Base-by-base conservation (phyloP, 1,140 invertebrate genomes). In the Cydia pomonella region DNA sequence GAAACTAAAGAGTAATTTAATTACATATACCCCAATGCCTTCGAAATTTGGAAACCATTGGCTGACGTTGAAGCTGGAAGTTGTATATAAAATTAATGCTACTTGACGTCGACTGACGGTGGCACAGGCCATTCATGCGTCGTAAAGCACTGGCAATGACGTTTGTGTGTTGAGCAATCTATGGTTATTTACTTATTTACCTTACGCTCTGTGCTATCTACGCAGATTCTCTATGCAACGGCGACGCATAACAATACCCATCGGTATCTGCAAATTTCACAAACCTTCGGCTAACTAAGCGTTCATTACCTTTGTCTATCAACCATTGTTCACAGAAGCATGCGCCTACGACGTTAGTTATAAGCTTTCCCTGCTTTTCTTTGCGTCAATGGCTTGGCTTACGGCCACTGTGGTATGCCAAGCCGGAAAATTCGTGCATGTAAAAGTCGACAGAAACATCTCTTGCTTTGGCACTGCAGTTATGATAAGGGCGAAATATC, bases 361-460 rank as follows among this genome's bases (percentile, higher is more conserved):
- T n/a, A 29, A 27, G 18, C 64, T 69, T 69, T 69, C 29, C 64
- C 77, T 53, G 59, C 76, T 84, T 81, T 85, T 75, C 76, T 75
- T 80, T 85, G 78, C 84, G 85, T 86, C 82, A 83, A 80, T 76
- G 16, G 47, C 29, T 86, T 87, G 85, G 86, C 86, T 10, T 21
- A 10, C 47, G 63, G 80, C 86, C 86, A 87, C 81, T 74, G 72
- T 69, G 29, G 21, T 59, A 23, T 59, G 29, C 64, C 27, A 69
- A 69, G 33, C 63, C n/a, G 53, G 18, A 59, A 59, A 59, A 59
- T 59, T 5, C n/a, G 21, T 59, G 47, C n/a, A 50, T n/a, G 6
- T n/a, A 50, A 50, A 18, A 59, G 21, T 23, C 53, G 2, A 21
- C 10, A 59, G 53, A 23, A 59, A 59, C 21, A 59, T 59, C 9